Percentiles rank a stretch among this genome's conserved stretches.
phyloP scores from a whole-genome alignment of 2,888 invertebrate genomes.

The Onchidella celtica region DNA sequence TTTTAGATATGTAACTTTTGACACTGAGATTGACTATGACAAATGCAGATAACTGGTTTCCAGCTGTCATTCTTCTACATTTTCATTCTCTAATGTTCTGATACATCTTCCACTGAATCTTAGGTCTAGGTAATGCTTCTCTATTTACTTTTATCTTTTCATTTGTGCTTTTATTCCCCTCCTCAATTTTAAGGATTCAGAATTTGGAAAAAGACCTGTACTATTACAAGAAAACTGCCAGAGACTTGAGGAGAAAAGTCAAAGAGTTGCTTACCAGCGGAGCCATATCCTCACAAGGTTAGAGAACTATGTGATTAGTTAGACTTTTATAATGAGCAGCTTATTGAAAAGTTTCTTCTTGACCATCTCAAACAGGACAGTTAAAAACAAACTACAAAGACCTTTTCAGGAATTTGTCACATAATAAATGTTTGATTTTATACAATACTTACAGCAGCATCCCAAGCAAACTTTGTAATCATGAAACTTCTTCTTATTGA shows the following conservation, averaged over 20 bases:
- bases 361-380: background rate
- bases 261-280: constrained; percentile 68
- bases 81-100: background rate
- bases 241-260: constrained; percentile 77
- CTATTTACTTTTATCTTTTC: too few relatives aligned
- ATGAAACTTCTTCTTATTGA: too few relatives aligned
- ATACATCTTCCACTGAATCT: background rate
- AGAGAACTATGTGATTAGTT: background rate
- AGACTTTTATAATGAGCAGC: background rate
- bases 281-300: constrained; percentile 64
- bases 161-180: background rate
- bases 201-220: constrained; percentile 78
- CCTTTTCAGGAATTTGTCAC: too few relatives aligned
- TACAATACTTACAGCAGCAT: too few relatives aligned
- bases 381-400: too few relatives aligned
- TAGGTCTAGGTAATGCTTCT: background rate
- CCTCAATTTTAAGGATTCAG: too few relatives aligned
- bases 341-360: background rate
- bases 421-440: too few relatives aligned
- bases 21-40: too few relatives aligned
- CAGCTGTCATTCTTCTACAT: background rate
- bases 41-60: too few relatives aligned
- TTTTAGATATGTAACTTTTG: too few relatives aligned
- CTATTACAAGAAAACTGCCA: constrained; percentile 79
- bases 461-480: too few relatives aligned